These are phyloP conservation scores for Peromyscus attwateri DNA, from an alignment of 2,797 vertebrate species.

Conservation along the genomic window DNA sequence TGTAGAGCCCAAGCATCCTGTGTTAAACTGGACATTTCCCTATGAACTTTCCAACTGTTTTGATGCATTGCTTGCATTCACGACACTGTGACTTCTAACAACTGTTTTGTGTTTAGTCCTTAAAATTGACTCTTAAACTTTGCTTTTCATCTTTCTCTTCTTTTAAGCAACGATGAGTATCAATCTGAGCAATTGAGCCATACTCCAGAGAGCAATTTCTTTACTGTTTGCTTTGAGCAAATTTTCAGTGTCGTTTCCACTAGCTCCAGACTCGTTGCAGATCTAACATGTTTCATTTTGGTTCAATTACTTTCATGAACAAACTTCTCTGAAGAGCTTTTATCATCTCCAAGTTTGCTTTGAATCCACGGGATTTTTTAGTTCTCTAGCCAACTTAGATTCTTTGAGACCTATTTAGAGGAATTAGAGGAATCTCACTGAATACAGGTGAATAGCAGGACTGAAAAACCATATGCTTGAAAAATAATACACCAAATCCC, in stretches of 20 bases:
- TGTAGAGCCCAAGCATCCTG: no score
- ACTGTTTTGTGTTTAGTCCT: background rate
- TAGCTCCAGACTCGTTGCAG: background rate
- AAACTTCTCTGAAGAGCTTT: slow-evolving; percentile 1
- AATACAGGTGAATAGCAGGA: background rate
- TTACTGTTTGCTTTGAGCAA: background rate
- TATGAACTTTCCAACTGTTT: background rate
- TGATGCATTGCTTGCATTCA: background rate
- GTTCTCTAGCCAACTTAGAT: background rate
- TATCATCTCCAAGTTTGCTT: slow-evolving; percentile 13
- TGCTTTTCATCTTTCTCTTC: background rate
- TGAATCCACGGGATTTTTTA: background rate
- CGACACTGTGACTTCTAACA: background rate
- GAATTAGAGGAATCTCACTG: background rate
- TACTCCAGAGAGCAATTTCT: background rate
- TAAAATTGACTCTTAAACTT: slow-evolving; percentile 16
- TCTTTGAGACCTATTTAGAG: background rate
- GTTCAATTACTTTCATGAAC: background rate
- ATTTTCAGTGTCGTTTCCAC: background rate
- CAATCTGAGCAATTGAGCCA: background rate
- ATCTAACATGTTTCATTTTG: background rate
- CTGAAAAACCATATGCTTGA: background rate
- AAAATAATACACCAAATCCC: background rate
- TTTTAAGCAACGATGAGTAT: background rate
- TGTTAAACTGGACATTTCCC: background rate